Percentiles rank a stretch among this genome's conserved stretches.
phyloP scores from a whole-genome alignment of 64 coral and sea anemone species.

The Montipora foliosa region DNA sequence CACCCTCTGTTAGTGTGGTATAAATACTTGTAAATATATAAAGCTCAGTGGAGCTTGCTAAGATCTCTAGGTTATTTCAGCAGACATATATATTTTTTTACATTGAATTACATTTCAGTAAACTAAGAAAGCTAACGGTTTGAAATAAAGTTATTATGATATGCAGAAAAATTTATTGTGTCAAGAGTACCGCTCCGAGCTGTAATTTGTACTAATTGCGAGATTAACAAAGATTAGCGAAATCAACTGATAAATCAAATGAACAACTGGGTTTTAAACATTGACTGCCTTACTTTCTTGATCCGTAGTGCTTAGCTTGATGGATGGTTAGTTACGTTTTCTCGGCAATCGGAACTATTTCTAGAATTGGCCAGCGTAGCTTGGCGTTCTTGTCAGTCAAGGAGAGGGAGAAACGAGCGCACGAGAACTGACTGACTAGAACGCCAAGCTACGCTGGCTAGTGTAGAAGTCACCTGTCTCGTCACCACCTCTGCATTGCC shows the following conservation, averaged over 20 bases:
- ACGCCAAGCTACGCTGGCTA: too few species aligned
- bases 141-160: constrained; percentile 73
- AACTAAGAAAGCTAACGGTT: constrained; percentile 70
- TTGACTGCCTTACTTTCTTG: constrained; percentile 71
- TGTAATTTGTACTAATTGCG: constrained; percentile 69
- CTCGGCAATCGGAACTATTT: too few species aligned
- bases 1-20: too few species aligned
- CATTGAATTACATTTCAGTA: constrained; percentile 68
- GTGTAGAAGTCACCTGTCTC: too few species aligned
- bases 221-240: constrained; percentile 70
- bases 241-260: constrained; percentile 69
- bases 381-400: too few species aligned
- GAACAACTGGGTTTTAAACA: constrained; percentile 73
- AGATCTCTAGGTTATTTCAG: constrained; percentile 68
- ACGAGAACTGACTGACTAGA: too few species aligned
- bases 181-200: constrained; percentile 67
- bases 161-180: constrained; percentile 65
- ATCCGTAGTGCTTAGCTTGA: background rate
- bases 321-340: too few species aligned
- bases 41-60: background rate
- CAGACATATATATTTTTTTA: constrained; percentile 65
- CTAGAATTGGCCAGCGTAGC: too few species aligned
- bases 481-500: too few species aligned
- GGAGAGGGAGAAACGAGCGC: too few species aligned
- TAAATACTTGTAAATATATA: too few species aligned